Conservation (phyloP, 2,113 vertebrate species). For the Xiphorhynchus elegans region DNA sequence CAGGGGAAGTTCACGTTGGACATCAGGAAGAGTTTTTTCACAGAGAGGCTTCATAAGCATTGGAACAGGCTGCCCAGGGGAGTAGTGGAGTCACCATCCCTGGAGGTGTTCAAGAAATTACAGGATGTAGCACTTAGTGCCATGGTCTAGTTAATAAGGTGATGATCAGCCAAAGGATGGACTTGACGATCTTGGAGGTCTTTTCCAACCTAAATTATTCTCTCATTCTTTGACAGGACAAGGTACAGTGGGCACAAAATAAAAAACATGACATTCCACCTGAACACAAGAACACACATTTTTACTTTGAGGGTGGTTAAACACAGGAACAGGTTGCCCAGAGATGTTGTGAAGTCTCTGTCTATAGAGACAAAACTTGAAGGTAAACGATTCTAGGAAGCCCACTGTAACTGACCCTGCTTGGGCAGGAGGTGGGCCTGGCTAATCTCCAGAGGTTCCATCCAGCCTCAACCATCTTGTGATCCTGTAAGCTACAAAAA, state of each 20-base stretch:
- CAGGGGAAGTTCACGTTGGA: background rate
- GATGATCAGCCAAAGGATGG: background rate
- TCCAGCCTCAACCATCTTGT: background rate
- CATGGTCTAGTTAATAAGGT: background rate
- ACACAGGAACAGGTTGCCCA: background rate
- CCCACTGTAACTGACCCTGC: background rate
- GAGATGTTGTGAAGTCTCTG: background rate
- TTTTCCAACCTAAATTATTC: background rate
- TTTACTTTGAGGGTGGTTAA: background rate
- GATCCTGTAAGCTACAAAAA: background rate
- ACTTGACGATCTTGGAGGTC: background rate
- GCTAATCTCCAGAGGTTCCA: background rate
- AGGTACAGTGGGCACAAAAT: background rate
- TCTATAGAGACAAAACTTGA: background rate
- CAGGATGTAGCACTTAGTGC: background rate
- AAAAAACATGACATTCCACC: background rate
- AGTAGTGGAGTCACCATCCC: too few relatives aligned
- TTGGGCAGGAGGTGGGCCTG: background rate
- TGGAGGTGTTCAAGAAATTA: background rate
- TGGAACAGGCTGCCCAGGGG: background rate
- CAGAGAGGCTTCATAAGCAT: background rate
- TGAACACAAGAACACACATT: background rate
- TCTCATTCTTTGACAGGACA: background rate
- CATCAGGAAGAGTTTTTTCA: background rate
- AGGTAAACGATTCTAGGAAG: background rate